These are phyloP conservation scores for Paramormyrops kingsleyae DNA, from an alignment of 2,113 vertebrate species.

Conservation along the genomic window DNA sequence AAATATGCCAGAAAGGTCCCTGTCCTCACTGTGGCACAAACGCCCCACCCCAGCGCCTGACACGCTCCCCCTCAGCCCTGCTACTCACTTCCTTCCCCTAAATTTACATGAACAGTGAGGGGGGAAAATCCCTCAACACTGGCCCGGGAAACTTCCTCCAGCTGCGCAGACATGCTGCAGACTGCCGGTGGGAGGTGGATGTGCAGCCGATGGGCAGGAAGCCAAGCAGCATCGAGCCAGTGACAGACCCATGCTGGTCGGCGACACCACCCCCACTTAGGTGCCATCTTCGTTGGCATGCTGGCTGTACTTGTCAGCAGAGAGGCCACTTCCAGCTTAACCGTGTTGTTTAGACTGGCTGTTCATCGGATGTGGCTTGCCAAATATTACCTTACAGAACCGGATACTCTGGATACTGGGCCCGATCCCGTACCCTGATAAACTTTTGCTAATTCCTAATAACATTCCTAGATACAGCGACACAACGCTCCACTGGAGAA, in stretches of 20 bases:
- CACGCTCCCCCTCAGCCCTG: background rate
- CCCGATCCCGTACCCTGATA: background rate
- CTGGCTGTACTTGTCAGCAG: background rate
- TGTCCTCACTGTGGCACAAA: background rate
- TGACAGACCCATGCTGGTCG: background rate
- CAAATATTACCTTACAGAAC: background rate
- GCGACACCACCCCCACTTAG: background rate
- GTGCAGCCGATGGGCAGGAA: background rate
- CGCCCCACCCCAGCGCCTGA: background rate
- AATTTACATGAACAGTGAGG: background rate
- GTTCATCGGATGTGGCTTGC: background rate
- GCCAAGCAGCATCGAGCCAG: background rate
- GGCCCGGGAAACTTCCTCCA: background rate
- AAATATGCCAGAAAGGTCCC: background rate
- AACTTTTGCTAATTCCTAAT: background rate
- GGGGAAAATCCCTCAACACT: background rate
- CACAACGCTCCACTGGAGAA: background rate
- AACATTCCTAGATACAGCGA: background rate
- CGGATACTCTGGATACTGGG: background rate
- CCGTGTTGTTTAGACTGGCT: background rate
- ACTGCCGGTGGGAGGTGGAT: background rate
- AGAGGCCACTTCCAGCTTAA: background rate
- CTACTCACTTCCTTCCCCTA: background rate
- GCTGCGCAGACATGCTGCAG: background rate
- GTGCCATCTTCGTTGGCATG: background rate